Evolutionary conservation across 2,113 vertebrate species (phyloP).

Genomic region (Rattus norvegicus): DNA sequence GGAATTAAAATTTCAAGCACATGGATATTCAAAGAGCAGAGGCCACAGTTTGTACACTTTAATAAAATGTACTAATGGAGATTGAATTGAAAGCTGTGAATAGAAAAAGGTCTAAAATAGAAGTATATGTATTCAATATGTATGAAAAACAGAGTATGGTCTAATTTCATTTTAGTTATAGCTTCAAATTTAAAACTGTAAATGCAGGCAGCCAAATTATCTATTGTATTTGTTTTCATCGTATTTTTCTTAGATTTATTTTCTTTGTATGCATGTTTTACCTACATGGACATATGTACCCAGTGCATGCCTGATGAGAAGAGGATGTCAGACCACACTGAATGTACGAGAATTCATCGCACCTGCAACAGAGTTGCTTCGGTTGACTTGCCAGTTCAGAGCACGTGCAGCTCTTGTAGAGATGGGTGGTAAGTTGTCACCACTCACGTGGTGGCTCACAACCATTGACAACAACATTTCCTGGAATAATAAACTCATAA

Average conservation of each 20-base stretch:
- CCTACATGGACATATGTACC: neutral
- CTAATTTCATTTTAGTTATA: neutral
- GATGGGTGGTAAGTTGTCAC: neutral
- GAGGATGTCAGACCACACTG: neutral
- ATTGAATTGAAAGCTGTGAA: neutral
- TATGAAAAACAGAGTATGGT: neutral
- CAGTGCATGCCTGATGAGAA: neutral
- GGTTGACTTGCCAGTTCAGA: neutral
- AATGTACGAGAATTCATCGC: neutral
- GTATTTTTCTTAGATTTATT: neutral
- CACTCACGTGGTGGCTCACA: neutral
- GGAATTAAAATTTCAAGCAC: neutral
- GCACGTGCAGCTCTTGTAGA: no score
- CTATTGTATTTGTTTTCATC: neutral
- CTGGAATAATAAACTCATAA: neutral
- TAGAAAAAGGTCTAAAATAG: neutral
- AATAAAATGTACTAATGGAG: neutral
- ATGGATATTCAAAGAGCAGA: neutral
- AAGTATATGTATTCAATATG: no score
- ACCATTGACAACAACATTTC: neutral
- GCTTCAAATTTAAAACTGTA: neutral
- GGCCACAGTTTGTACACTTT: neutral
- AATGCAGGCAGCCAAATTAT: neutral
- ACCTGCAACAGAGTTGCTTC: neutral
- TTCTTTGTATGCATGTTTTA: neutral